Percentiles rank a stretch among this genome's conserved stretches.
These are phyloP conservation scores for Lasioglossum malachurum DNA, from an alignment of 2,888 invertebrate genomes.

Conservation along the genomic window DNA sequence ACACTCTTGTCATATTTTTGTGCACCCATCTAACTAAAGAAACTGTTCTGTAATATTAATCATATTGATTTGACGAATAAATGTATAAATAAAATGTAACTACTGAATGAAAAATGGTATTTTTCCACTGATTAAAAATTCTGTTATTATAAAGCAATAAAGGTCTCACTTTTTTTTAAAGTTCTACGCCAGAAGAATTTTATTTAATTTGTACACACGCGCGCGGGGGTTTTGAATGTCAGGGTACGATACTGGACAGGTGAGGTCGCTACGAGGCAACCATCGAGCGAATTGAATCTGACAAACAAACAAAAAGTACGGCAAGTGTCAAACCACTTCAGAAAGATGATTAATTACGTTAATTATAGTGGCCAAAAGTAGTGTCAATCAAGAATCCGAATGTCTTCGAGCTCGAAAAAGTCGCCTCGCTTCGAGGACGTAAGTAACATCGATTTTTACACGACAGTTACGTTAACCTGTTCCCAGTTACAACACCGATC, in stretches of 20 bases:
- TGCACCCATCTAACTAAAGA: constrained; percentile 9
- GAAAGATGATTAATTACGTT: constrained; percentile 66
- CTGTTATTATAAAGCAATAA: neutral
- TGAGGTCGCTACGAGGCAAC: constrained; percentile 52
- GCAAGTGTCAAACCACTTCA: constrained; percentile 70
- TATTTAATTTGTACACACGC: neutral
- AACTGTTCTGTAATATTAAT: constrained; percentile 21
- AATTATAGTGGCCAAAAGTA: constrained; percentile 30
- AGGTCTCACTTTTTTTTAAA: neutral
- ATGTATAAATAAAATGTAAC: constrained; percentile 2
- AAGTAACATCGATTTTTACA: constrained; percentile 53
- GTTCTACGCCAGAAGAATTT: neutral
- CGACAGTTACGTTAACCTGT: constrained; percentile 53
- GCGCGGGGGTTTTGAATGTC: neutral
- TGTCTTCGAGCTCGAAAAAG: constrained; percentile 67
- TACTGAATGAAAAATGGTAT: neutral
- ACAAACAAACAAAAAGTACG: constrained; percentile 77
- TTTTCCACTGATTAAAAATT: neutral
- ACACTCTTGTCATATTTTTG: neutral
- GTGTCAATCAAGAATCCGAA: constrained; percentile 45
- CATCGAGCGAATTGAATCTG: constrained; percentile 54
- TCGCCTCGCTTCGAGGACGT: constrained; percentile 71
- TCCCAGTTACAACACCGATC: neutral
- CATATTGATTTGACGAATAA: constrained; percentile 28
- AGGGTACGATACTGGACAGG: constrained; percentile 26